Evolutionary conservation across 2,113 vertebrate genomes (phyloP), one percentile per base, ranked within the genome.

Genomic region (Corydoras sp.): DNA sequence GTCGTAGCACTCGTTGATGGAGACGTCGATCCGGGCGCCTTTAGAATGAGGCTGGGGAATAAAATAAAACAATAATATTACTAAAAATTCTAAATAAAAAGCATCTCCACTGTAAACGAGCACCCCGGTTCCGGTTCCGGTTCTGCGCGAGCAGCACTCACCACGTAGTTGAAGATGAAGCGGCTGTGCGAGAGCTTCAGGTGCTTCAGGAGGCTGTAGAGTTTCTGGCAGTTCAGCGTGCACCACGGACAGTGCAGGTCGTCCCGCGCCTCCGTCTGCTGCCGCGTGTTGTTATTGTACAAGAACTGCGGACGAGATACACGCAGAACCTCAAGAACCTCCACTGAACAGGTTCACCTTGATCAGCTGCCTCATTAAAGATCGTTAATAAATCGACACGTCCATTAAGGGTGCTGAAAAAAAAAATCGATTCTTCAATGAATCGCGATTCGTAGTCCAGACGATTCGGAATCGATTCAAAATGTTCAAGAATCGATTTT

Each of bases 111-210:
- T 3, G 29, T 24, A 24, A 65, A 43, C 8, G 51, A n/a, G 18
- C 18, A 24, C 18, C 18, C 18, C 18, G 18, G 18, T 24, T 24
- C 18, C 31, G 31, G 8, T n/a, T 49, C 35, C 10, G 11, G 51
- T 10, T 4, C 51, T 53, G 32, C 2, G 8, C 24, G 29, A 9
- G 18, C 14, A 29, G 53, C 2, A 81, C 93, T 92, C 83, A 99
- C 96, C 88, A 98, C 95, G 62, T 99, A 98, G 88, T 93, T 98
- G 84, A 99, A 99, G 84, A 98, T 98, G 87, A 99, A 99, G 75
- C 96, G 92, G 82, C 94, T 97, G 82, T 99, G 96, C 80, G 95
- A 99, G 71, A 98, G 93, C 76, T 99, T 99, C 66, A 99, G 94
- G 88, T 99, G 96, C 80, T 99, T 98, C 48, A 99, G 94, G 78